phyloP scores from a whole-genome alignment of 1,140 invertebrate species.

The Drosophila aff. region DNA sequence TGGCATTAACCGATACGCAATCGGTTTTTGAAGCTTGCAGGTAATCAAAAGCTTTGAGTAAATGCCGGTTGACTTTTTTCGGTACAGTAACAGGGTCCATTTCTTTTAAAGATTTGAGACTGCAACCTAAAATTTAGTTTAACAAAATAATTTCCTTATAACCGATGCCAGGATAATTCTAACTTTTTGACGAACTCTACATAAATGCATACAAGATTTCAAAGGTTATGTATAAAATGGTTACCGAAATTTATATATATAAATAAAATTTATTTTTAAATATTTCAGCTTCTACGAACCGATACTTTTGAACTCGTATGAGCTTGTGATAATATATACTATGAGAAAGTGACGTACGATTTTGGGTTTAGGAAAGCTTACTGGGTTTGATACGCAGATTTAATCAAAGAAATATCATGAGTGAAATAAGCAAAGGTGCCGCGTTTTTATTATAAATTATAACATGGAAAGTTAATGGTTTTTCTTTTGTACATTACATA shows the following conservation, averaged over 20 bases:
- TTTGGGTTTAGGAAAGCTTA: constrained; percentile 2
- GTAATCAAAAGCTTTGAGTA: not conserved
- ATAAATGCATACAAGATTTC: not conserved
- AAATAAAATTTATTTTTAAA: not conserved
- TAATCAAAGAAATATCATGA: constrained; percentile 30
- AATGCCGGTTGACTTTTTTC: not conserved
- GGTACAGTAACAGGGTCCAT: constrained; percentile 45
- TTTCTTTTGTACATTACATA: constrained; percentile 23
- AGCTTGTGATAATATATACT: not conserved
- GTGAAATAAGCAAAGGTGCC: not conserved
- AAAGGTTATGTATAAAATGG: not conserved
- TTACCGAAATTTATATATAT: not conserved
- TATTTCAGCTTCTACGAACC: not conserved
- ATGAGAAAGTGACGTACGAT: not conserved
- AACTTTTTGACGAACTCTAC: not conserved
- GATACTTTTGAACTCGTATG: too few species aligned
- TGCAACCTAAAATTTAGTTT: not conserved
- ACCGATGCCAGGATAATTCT: not conserved
- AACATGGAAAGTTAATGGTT: constrained; percentile 52
- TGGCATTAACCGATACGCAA: not conserved
- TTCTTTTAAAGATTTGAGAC: not conserved
- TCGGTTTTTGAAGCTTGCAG: not conserved
- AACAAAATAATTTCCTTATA: not conserved
- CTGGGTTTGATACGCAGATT: constrained; percentile 12
- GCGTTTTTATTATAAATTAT: constrained; percentile 40